A percentile compares a stretch with the other conserved stretches of the same genome.
phyloP scores from a whole-genome alignment of 2,888 invertebrate species.

The Rhodophaea formosa region DNA sequence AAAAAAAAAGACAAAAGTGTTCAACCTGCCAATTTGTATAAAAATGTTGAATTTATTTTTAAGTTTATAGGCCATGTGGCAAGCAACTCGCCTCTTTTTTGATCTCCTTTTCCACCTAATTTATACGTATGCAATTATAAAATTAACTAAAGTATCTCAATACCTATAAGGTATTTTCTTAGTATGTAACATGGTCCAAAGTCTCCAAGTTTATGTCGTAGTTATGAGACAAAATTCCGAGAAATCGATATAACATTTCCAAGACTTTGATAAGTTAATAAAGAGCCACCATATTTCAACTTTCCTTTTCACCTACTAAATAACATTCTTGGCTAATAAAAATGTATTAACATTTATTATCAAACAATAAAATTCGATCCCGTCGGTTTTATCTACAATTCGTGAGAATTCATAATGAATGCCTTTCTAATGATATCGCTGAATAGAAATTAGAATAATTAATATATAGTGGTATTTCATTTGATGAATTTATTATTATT shows the following conservation, averaged over 20 bases:
- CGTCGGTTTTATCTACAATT: neutral
- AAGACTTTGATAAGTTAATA: neutral
- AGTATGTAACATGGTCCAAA: too few species aligned
- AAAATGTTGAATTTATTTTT: too few species aligned
- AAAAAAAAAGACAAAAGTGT: too few species aligned
- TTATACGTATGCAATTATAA: too few species aligned
- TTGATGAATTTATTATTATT: constrained; percentile 8
- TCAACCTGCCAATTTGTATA: too few species aligned
- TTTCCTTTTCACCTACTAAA: neutral
- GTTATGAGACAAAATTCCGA: neutral
- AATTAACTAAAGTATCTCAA: too few species aligned
- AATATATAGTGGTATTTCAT: constrained; percentile 1
- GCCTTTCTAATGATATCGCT: constrained; percentile 4
- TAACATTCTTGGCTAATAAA: neutral
- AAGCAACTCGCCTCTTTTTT: too few species aligned
- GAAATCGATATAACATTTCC: neutral
- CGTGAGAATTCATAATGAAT: neutral
- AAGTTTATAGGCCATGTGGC: too few species aligned
- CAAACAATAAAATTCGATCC: neutral
- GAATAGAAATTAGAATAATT: neutral
- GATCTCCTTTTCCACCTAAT: too few species aligned
- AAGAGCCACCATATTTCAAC: neutral
- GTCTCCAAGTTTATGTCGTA: too few species aligned
- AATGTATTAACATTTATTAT: neutral
- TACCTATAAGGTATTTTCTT: too few species aligned